phyloP scores from a whole-genome alignment of 2,797 vertebrate genomes.

The Chiloscyllium punctatum region DNA sequence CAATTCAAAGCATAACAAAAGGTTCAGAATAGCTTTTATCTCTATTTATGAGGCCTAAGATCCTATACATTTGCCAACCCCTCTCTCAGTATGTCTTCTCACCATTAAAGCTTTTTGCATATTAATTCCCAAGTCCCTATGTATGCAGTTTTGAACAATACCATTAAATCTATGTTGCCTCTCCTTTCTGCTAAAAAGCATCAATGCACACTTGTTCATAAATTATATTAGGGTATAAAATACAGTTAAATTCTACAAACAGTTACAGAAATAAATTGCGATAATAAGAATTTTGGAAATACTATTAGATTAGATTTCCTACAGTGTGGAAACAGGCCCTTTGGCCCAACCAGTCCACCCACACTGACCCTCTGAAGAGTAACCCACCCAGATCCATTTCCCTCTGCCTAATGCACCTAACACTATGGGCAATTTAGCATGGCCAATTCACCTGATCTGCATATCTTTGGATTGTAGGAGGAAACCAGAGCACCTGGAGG shows the following conservation, averaged over 20 bases:
- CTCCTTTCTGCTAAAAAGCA: neutral
- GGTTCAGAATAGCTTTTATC: neutral
- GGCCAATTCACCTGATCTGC: too few species aligned
- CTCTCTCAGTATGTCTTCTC: neutral
- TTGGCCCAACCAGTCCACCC: too few species aligned
- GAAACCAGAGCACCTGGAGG: too few species aligned
- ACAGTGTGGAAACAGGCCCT: too few species aligned
- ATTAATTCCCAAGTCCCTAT: neutral
- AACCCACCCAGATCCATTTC: too few species aligned
- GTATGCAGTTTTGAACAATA: neutral
- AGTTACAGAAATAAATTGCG: neutral
- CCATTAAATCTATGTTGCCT: neutral
- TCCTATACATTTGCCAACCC: neutral
- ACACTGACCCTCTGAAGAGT: too few species aligned
- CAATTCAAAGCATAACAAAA: neutral
- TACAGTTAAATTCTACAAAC: neutral
- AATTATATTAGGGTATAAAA: neutral
- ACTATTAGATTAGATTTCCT: neutral
- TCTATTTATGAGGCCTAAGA: neutral
- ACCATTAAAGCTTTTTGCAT: neutral
- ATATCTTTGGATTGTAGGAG: too few species aligned
- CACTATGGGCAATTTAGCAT: too few species aligned
- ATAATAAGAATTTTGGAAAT: neutral
- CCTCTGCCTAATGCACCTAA: too few species aligned
- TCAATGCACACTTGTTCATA: neutral